Evolutionary conservation across 1,140 invertebrate species (phyloP), one percentile per base, ranked within the genome.

Genomic region (Solenopsis fugax): DNA sequence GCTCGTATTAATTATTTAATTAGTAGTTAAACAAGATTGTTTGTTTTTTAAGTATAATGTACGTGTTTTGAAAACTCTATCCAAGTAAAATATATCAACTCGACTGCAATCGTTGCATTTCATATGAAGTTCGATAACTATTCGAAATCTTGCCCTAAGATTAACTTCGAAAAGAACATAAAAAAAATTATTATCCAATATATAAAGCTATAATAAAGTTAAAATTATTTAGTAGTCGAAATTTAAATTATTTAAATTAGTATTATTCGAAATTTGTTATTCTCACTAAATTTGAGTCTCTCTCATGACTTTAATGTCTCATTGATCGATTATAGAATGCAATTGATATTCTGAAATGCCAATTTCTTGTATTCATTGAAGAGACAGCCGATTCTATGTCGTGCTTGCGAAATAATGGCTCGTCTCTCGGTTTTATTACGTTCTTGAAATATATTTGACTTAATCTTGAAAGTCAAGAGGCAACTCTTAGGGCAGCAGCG

Each of bases 391-490:
- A 21, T 4, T n/a, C n/a, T 52, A 16, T 3, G 9, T n/a, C 10
- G n/a, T 37, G 29, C 24, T 54, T 29, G 29, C 7, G 29, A 50
- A 48, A 34, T 34, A 48, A 48, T 5, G 41, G 6, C 54, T 50
- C 54, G 18, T 48, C 41, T 13, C 69, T 41, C 54, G 24, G 9
- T 54, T 56, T 60, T 73, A 75, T 84, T 84, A 75, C 29, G 18
- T 37, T 50, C 13, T 45, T 50, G 54, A 84, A 41, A 84, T 69
- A 65, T 67, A 21, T 84, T 84, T 84, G 80, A 62, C 18, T 73
- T 75, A 45, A 21, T 37, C 65, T 60, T n/a, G 18, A n/a, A 54
- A 73, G 37, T 13, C 10, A n/a, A 34, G 10, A 18, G 29, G 67
- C 37, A 58, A 13, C 13, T 71, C 21, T 0, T 45, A 21, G 4